Conservation (phyloP, 2,888 invertebrate genomes). For the Dolomedes plantarius region DNA sequence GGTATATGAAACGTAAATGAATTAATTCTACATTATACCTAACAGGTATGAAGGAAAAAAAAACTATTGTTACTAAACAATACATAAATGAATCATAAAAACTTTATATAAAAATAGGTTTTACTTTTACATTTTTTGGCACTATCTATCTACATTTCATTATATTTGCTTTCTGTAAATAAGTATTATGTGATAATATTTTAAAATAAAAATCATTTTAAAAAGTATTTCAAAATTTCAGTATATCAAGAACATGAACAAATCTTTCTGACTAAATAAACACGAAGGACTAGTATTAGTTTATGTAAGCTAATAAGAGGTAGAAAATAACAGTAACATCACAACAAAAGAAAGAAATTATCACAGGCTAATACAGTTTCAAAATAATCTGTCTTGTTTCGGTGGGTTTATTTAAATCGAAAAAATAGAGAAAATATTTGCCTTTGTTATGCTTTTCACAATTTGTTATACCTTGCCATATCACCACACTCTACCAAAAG, state of each 20-base stretch:
- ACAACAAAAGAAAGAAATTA: conserved; percentile 67
- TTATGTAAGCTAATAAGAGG: neutral
- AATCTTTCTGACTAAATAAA: neutral
- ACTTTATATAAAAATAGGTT: neutral
- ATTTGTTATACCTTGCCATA: conserved; percentile 44
- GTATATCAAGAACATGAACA: neutral
- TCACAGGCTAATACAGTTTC: conserved; percentile 60
- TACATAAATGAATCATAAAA: neutral
- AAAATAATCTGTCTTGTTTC: conserved; percentile 57
- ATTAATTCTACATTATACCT: neutral
- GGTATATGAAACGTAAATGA: neutral
- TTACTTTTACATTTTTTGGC: neutral
- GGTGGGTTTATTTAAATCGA: conserved; percentile 54
- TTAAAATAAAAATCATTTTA: neutral
- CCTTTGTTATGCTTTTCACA: conserved; percentile 54
- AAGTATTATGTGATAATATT: neutral
- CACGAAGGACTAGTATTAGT: conserved; percentile 1
- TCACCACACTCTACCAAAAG: conserved; percentile 57
- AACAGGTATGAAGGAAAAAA: neutral
- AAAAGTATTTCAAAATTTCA: neutral
- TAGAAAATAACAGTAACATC: conserved; percentile 43
- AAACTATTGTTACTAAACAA: neutral
- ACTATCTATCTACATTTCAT: neutral
- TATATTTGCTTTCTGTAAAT: neutral
- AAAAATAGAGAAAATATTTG: conserved; percentile 24